These are phyloP conservation scores for Serrognathus titanus DNA, from an alignment of 2,888 invertebrate species.

Conservation along the genomic window DNA sequence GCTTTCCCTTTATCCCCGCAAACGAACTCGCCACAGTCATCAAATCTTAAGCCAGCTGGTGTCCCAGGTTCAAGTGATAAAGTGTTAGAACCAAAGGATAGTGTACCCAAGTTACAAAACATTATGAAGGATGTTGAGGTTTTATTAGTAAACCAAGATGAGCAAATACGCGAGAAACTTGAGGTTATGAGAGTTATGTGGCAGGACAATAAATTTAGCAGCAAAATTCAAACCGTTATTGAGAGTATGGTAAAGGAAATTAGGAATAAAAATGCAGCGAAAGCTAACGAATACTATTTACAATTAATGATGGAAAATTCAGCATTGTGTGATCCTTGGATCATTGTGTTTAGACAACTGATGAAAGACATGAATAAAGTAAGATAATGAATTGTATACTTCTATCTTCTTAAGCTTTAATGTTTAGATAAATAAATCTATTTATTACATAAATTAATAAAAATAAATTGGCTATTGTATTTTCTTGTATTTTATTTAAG, in stretches of 20 bases:
- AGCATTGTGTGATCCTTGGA: slow-evolving; percentile 7
- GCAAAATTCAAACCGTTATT: slow-evolving; percentile 1
- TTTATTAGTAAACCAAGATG: background rate
- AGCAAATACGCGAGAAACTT: slow-evolving; percentile 1
- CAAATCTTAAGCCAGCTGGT: background rate
- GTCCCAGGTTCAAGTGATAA: background rate
- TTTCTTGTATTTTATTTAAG: no score
- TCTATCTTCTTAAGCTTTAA: no score
- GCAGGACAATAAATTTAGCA: slow-evolving; percentile 8
- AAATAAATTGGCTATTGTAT: no score
- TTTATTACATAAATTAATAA: no score
- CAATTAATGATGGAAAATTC: slow-evolving; percentile 9
- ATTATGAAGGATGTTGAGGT: slow-evolving; percentile 2
- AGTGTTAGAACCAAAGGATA: background rate
- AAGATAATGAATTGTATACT: no score
- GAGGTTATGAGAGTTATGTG: slow-evolving; percentile 7
- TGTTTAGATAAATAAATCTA: no score
- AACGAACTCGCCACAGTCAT: background rate
- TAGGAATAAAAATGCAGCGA: slow-evolving; percentile 3
- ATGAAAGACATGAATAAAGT: background rate
- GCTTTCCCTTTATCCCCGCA: slow-evolving; percentile 15
- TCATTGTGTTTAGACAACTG: slow-evolving; percentile 3
- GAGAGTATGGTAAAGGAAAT: slow-evolving; percentile 5
- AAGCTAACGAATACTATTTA: slow-evolving; percentile 13
- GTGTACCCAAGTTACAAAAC: background rate